Evolutionary conservation across 2,888 invertebrate species (phyloP).

Genomic region (Strigamia transsilvanica): DNA sequence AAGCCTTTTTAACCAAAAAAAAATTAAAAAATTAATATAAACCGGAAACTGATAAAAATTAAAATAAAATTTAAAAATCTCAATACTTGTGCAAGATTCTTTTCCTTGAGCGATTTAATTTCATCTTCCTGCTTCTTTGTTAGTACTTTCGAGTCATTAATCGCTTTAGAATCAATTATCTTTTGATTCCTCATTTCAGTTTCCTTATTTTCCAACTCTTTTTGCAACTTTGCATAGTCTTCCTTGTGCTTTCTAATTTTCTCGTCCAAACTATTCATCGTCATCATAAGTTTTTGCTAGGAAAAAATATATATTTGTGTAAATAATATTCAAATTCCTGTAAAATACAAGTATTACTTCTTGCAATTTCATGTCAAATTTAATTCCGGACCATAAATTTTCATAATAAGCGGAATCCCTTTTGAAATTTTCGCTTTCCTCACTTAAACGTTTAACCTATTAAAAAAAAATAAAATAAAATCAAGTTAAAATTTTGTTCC

Average conservation of each 20-base stretch:
- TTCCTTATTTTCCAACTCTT: not conserved
- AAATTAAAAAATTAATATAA: no score
- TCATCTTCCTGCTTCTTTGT: not conserved
- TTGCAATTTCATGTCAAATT: conserved; percentile 8
- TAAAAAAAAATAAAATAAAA: not conserved
- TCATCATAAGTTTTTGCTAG: not conserved
- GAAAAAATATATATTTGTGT: not conserved
- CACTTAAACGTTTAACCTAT: not conserved
- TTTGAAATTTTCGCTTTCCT: not conserved
- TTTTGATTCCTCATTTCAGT: not conserved
- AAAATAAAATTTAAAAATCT: no score
- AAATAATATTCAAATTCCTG: not conserved
- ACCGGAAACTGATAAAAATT: no score
- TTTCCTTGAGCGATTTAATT: not conserved
- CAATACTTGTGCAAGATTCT: not conserved
- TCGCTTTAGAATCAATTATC: not conserved
- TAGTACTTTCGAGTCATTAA: not conserved
- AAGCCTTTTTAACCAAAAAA: no score
- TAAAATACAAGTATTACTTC: not conserved
- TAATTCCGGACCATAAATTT: not conserved
- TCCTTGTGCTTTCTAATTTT: not conserved
- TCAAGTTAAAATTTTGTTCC: not conserved
- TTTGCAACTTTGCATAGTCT: not conserved
- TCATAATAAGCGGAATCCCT: not conserved
- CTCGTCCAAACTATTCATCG: not conserved